Evolutionary conservation across 2,888 invertebrate genomes (phyloP).

Genomic region (Galeruca laticollis): DNA sequence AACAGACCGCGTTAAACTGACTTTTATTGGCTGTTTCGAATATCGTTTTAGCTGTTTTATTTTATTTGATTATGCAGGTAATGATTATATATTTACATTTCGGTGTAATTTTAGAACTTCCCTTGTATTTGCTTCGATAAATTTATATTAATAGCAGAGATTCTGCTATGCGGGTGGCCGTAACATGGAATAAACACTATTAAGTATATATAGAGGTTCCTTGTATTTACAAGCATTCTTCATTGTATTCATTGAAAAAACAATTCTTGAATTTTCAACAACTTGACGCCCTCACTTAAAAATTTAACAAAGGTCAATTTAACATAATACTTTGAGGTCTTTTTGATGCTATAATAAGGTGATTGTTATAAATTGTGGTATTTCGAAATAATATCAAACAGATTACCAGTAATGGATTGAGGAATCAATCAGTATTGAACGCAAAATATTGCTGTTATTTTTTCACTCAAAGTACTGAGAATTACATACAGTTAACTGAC

Average conservation of each 20-base stretch:
- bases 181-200: constrained; percentile 7
- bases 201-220: neutral
- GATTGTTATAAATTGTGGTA: neutral
- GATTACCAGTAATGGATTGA: neutral
- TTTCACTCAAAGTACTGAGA: too few species aligned
- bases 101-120: neutral
- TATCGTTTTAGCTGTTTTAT: constrained; percentile 1
- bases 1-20: neutral
- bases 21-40: neutral
- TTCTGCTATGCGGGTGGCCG: constrained; percentile 11
- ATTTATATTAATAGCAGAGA: constrained; percentile 3
- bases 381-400: neutral
- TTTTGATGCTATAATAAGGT: neutral
- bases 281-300: constrained; percentile 9
- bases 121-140: neutral
- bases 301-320: constrained; percentile 9
- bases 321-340: neutral
- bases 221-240: neutral
- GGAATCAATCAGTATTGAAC: too few species aligned
- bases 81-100: constrained; percentile 4
- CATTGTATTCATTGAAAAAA: constrained; percentile 6
- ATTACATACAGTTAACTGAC: too few species aligned
- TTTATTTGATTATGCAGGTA: neutral
- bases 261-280: neutral
- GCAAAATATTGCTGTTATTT: too few species aligned